Conservation (phyloP, 2,888 invertebrate species). For the Urechis unicinctus region DNA sequence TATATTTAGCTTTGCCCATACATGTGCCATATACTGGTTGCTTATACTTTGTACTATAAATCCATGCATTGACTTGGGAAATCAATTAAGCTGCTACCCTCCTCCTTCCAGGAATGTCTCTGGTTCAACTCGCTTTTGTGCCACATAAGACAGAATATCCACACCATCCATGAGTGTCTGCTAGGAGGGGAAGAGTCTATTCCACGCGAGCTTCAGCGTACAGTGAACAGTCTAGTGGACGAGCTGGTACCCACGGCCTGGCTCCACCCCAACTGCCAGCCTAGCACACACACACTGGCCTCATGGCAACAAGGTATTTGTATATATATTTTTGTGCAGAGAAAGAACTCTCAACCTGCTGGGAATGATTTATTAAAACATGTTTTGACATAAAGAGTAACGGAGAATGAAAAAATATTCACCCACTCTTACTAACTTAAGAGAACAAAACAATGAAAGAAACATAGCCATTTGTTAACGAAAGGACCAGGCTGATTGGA, state of each 20-base stretch:
- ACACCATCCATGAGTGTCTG: constrained; percentile 31
- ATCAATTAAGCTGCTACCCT: neutral
- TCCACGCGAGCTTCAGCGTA: constrained; percentile 25
- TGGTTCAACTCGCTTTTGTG: constrained; percentile 43
- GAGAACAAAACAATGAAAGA: too few species aligned
- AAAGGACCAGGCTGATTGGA: too few species aligned
- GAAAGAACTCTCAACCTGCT: too few species aligned
- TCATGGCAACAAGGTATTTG: constrained; percentile 42
- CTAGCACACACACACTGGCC: constrained; percentile 41
- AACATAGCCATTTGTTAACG: too few species aligned
- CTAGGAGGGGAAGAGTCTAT: constrained; percentile 39
- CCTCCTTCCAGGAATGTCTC: constrained; percentile 37
- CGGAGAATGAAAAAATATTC: too few species aligned
- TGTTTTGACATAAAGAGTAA: too few species aligned
- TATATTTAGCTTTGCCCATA: too few species aligned
- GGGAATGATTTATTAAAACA: too few species aligned
- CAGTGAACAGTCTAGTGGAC: constrained; percentile 33
- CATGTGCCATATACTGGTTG: too few species aligned
- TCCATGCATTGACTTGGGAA: neutral
- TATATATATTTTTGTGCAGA: neutral
- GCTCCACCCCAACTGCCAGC: constrained; percentile 44
- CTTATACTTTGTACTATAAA: too few species aligned
- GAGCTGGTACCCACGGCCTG: constrained; percentile 44
- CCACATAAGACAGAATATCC: constrained; percentile 39
- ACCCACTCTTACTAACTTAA: too few species aligned